Conservation (phyloP, 2,113 vertebrate species). For the Mus spicilegus region DNA sequence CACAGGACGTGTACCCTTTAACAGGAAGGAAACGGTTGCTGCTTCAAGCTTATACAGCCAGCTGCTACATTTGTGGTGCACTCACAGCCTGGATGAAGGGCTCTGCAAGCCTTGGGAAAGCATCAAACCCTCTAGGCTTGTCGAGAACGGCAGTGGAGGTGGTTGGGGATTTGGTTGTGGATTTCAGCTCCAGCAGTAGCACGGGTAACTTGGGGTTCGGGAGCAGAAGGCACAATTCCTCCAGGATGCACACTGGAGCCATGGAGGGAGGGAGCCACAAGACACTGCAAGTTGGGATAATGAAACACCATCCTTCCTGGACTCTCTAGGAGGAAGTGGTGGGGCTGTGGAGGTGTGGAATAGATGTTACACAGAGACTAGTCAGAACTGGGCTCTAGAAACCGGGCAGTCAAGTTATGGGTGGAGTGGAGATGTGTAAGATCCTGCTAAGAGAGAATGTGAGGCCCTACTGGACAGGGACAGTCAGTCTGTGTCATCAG, state of each 20-base stretch:
- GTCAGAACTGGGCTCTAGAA: background rate
- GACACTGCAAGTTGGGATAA: background rate
- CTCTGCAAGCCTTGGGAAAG: background rate
- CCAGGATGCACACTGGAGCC: background rate
- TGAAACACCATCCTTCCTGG: background rate
- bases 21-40: background rate
- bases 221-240: background rate
- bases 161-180: background rate
- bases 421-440: background rate
- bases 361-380: background rate
- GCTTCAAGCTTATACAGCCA: background rate
- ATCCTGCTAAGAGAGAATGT: background rate
- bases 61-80: background rate
- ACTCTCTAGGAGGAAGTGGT: background rate
- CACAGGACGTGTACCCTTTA: background rate
- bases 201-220: background rate
- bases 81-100: background rate
- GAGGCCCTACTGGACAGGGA: fast-evolving
- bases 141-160: background rate
- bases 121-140: too few species aligned
- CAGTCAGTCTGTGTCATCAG: too few species aligned
- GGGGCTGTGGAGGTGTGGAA: background rate
- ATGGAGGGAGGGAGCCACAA: fast-evolving
- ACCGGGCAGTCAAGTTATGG: background rate
- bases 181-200: background rate